Evolutionary conservation across 2,888 invertebrate genomes (phyloP).

Genomic region (Uloborus plumipes): DNA sequence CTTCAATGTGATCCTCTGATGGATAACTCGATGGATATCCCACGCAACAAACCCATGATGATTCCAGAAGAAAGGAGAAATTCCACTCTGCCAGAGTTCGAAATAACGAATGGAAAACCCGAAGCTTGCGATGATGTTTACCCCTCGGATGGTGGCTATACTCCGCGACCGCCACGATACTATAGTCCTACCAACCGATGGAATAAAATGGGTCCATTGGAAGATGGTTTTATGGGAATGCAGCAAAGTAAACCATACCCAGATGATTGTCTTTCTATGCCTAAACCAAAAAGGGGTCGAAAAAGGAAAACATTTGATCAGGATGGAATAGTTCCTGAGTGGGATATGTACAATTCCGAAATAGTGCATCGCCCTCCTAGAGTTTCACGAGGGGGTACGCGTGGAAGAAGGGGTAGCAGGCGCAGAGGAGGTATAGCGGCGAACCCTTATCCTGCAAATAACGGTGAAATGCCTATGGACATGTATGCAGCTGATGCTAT

Average conservation of each 20-base stretch:
- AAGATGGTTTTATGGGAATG: constrained; percentile 61
- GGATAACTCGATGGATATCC: constrained; percentile 57
- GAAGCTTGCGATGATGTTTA: constrained; percentile 52
- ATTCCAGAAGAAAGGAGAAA: constrained; percentile 45
- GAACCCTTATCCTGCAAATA: constrained; percentile 42
- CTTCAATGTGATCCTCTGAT: constrained; percentile 57
- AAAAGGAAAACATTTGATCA: constrained; percentile 46
- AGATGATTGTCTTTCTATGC: constrained; percentile 54
- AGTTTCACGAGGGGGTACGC: constrained; percentile 46
- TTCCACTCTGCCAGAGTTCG: constrained; percentile 59
- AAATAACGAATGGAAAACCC: constrained; percentile 60
- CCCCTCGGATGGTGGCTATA: constrained; percentile 41
- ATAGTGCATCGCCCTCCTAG: constrained; percentile 50
- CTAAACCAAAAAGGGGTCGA: constrained; percentile 47
- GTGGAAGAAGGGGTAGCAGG: constrained; percentile 56
- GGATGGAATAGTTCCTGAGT: constrained; percentile 50
- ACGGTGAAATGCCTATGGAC: constrained; percentile 51
- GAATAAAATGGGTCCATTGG: constrained; percentile 56
- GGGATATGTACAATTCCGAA: constrained; percentile 59
- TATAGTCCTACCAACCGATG: constrained; percentile 60
- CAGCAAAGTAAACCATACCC: constrained; percentile 50
- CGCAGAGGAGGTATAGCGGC: constrained; percentile 32
- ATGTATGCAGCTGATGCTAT: constrained; percentile 57
- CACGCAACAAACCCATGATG: constrained; percentile 49
- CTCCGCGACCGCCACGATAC: constrained; percentile 47